Conservation (phyloP, 2,113 vertebrate species). For the Calidris pugnax region DNA sequence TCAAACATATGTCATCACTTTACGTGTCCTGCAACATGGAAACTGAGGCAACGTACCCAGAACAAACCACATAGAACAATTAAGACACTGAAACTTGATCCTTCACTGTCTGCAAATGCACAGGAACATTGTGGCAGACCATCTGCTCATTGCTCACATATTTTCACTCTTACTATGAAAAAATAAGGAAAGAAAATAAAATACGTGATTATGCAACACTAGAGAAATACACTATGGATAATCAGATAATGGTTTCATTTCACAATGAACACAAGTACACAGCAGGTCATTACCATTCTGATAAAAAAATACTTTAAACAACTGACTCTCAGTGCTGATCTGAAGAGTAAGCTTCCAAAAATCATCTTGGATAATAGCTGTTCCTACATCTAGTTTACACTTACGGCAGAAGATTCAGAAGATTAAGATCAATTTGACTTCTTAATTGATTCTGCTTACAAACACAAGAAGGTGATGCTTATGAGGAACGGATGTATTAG, state of each 20-base stretch:
- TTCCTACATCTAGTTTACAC: neutral
- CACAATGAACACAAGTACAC: neutral
- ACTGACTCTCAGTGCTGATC: neutral
- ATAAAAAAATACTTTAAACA: neutral
- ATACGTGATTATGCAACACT: neutral
- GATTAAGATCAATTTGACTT: neutral
- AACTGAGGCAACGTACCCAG: neutral
- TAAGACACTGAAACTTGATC: too few species aligned
- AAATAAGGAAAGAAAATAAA: neutral
- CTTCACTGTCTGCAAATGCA: too few species aligned
- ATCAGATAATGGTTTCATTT: neutral
- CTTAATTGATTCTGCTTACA: neutral
- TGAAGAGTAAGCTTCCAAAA: neutral
- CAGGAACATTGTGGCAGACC: neutral
- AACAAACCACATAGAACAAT: neutral
- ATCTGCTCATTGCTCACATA: neutral
- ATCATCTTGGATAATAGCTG: neutral
- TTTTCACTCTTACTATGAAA: neutral
- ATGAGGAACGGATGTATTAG: neutral
- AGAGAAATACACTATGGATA: neutral
- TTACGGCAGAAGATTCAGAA: neutral
- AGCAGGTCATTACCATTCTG: neutral
- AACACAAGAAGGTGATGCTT: neutral
- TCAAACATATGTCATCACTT: neutral
- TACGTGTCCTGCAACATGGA: neutral